phyloP scores from a whole-genome alignment of 2,888 invertebrate species.

The Pemphredon lugubris region DNA sequence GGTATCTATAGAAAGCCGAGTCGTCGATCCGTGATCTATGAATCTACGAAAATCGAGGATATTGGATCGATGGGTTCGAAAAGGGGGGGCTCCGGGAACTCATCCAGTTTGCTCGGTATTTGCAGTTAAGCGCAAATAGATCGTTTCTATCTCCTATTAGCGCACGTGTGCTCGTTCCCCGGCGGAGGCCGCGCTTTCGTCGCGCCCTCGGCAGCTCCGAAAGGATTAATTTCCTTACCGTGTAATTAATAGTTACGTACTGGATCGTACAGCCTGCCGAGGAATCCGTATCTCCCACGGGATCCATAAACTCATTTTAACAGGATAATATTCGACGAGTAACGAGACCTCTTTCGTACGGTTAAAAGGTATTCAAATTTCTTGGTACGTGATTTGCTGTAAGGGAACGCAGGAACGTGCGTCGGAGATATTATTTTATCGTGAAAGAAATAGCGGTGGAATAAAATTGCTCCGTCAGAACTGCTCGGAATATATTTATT shows the following conservation, averaged over 20 bases:
- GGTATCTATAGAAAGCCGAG: too few species aligned
- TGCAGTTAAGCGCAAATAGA: constrained; percentile 35
- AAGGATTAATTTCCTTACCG: constrained; percentile 8
- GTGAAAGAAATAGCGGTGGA: too few species aligned
- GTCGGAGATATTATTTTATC: too few species aligned
- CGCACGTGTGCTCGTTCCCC: constrained; percentile 6
- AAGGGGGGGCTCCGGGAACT: constrained; percentile 28
- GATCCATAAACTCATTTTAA: too few species aligned
- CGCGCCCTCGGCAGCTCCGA: not conserved
- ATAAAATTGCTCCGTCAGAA: too few species aligned
- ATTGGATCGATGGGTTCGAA: not conserved
- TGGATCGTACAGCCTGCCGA: constrained; percentile 1
- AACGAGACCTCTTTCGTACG: not conserved
- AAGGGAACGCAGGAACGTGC: too few species aligned
- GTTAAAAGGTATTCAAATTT: not conserved
- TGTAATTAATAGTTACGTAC: constrained; percentile 21
- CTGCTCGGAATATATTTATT: too few species aligned
- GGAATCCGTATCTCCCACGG: too few species aligned
- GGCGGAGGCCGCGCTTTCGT: not conserved
- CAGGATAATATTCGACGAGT: not conserved
- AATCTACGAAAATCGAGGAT: not conserved
- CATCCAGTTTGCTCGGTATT: constrained; percentile 44
- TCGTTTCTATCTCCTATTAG: constrained; percentile 17
- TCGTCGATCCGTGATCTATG: not conserved
- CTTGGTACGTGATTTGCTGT: too few species aligned